Base-by-base conservation (phyloP, 2,113 vertebrate genomes). In the Glaucomys volans region DNA sequence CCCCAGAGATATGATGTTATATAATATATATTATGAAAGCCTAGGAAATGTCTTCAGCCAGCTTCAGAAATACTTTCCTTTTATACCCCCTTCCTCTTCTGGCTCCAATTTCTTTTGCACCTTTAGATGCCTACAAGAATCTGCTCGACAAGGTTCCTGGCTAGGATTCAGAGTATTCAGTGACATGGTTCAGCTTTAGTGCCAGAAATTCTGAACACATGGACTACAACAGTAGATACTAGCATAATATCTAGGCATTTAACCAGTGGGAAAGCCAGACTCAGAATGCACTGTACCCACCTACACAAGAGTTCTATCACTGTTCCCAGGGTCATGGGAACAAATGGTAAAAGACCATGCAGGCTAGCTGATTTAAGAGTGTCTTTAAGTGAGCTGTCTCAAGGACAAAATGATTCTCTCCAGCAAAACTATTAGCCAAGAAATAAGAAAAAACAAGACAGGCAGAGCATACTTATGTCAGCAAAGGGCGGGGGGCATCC, bases 151-250 rank as follows among this genome's bases (percentile, higher is more conserved):
- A 74, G 32, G 59, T 42, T 89, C 66, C 54, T 74, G 50, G 66
- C 74, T 30, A 62, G 72, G 75, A 89, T 26, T 95, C 83, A 93
- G 74, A 84, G 72, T 88, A 94, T n/a, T 30, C 28, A 28, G 47
- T 54, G 72, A 40, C 64, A 86, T 16, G 30, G 50, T 67, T 83
- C 54, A 57, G 50, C 79, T 94, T 40, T 42, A 67, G 11, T 69
- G 84, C 54, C 80, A 86, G 66, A 62, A 42, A 64, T 35, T 40
- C 86, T 91, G 42, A 75, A 71, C 64, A 82, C 12, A 69, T 0
- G 14, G 64, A 94, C 80, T 30, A 20, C 4, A 35, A 24, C 35
- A 75, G 74, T 69, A 57, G 42, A 76, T 22, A 62, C 85, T 71
- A 59, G 52, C 72, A 40, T 62, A 47, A 4, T 13, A 90, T 57